Percentiles rank a stretch among this genome's conserved stretches.
Evolutionary conservation across 2,888 invertebrate genomes (phyloP).

Genomic region (Drosophila yooni): DNA sequence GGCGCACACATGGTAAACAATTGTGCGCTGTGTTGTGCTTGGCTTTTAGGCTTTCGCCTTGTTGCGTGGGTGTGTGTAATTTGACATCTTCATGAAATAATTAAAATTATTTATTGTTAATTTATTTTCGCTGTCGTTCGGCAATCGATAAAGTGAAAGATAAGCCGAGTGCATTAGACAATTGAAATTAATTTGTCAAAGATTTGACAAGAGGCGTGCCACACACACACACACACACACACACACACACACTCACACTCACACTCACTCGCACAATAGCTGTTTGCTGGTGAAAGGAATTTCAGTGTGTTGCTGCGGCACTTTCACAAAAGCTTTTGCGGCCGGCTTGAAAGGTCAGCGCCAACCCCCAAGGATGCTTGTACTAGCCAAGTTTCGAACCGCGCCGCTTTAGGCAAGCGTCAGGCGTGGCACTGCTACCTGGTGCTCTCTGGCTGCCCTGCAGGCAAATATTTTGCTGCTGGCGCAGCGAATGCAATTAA

Average conservation of each 20-base stretch:
- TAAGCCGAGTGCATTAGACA: slow-evolving; percentile 70
- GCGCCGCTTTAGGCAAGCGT: background rate
- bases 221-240: slow-evolving; percentile 18
- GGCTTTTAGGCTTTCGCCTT: slow-evolving; percentile 53
- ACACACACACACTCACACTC: slow-evolving; percentile 13
- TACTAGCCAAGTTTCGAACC: slow-evolving; percentile 57
- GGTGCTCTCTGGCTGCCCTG: slow-evolving; percentile 44
- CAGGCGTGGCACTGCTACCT: slow-evolving; percentile 36
- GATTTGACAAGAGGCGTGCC: slow-evolving; percentile 67
- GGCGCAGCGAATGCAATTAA: slow-evolving; percentile 77
- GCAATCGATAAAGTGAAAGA: slow-evolving; percentile 72
- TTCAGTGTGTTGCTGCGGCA: slow-evolving; percentile 29
- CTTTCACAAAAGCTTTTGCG: slow-evolving; percentile 74
- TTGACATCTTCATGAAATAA: slow-evolving; percentile 82
- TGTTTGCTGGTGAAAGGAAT: slow-evolving; percentile 68
- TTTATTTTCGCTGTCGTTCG: slow-evolving; percentile 71
- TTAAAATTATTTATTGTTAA: slow-evolving; percentile 82
- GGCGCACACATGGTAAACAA: slow-evolving; percentile 51
- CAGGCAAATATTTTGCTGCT: slow-evolving; percentile 43
- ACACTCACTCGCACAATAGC: slow-evolving; percentile 1
- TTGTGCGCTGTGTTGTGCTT: slow-evolving; percentile 38
- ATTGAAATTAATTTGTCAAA: slow-evolving; percentile 81
- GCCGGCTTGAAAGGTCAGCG: slow-evolving; percentile 48
- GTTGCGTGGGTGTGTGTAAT: slow-evolving; percentile 76
- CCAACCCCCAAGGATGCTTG: slow-evolving; percentile 44